A percentile compares a stretch with the other conserved stretches of the same genome.
These are phyloP conservation scores for Cygnus buccinator DNA, from an alignment of 2,113 vertebrate genomes.

Conservation along the genomic window DNA sequence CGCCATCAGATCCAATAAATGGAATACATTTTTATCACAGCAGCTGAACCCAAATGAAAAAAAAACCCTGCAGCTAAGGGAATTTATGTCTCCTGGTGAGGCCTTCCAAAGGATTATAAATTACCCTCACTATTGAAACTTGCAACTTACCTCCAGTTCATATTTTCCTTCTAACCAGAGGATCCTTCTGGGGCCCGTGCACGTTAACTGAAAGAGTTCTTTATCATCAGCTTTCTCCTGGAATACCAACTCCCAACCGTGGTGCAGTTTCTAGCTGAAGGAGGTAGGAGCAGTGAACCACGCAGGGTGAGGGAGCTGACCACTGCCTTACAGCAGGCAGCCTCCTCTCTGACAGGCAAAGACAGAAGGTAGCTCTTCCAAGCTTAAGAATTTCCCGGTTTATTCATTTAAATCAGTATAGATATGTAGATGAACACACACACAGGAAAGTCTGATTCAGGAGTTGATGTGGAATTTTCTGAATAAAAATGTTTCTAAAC, in stretches of 20 bases:
- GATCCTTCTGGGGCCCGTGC: neutral
- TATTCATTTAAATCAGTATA: neutral
- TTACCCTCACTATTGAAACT: neutral
- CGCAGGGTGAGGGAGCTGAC: neutral
- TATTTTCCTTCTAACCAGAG: neutral
- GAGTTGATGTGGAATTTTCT: neutral
- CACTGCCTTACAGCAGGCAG: neutral
- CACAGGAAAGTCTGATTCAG: neutral
- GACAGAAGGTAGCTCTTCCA: neutral
- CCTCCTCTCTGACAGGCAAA: accelerated
- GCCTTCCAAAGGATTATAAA: neutral
- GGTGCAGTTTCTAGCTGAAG: neutral
- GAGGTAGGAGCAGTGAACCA: neutral
- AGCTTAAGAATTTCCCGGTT: neutral
- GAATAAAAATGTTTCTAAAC: neutral
- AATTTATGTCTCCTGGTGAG: neutral
- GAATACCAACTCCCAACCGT: neutral
- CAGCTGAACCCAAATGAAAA: neutral
- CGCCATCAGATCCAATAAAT: accelerated
- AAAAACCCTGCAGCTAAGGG: accelerated
- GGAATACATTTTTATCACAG: neutral
- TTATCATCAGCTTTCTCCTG: neutral
- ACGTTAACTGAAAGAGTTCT: neutral
- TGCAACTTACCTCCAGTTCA: neutral
- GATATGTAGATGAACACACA: neutral